Conservation (phyloP, 2,113 vertebrate species). For the Chlamydotis undulata region DNA sequence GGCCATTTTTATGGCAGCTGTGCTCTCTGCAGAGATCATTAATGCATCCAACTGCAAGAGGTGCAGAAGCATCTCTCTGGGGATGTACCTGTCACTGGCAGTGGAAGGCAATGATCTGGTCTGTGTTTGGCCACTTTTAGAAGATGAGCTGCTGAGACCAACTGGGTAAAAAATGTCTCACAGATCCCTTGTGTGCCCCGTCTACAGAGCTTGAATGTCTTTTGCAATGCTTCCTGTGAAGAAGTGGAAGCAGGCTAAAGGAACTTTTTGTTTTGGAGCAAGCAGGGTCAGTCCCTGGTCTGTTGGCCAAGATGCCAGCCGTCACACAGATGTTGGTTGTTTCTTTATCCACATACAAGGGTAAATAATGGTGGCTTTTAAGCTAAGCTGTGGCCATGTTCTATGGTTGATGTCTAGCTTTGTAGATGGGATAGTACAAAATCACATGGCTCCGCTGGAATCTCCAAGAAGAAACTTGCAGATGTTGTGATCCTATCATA, state of each 20-base stretch:
- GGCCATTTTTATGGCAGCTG: neutral
- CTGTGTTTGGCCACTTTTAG: neutral
- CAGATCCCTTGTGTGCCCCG: neutral
- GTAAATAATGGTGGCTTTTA: neutral
- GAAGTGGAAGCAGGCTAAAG: neutral
- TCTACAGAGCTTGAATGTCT: neutral
- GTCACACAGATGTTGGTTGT: neutral
- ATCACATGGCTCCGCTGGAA: neutral
- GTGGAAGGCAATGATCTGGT: neutral
- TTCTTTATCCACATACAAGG: neutral
- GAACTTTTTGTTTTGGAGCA: neutral
- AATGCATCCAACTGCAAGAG: neutral
- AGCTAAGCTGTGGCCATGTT: neutral
- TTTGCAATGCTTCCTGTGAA: neutral
- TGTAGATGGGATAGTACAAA: neutral
- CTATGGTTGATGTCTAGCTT: neutral
- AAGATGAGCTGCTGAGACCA: neutral
- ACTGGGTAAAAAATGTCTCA: neutral
- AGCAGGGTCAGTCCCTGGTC: neutral
- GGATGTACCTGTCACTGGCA: neutral
- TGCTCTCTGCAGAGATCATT: neutral
- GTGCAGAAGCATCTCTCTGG: neutral
- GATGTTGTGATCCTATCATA: neutral
- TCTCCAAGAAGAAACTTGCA: neutral
- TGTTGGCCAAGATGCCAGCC: neutral